phyloP scores from a whole-genome alignment of 2,113 vertebrate genomes.

The Urocynchramus pylzowi region DNA sequence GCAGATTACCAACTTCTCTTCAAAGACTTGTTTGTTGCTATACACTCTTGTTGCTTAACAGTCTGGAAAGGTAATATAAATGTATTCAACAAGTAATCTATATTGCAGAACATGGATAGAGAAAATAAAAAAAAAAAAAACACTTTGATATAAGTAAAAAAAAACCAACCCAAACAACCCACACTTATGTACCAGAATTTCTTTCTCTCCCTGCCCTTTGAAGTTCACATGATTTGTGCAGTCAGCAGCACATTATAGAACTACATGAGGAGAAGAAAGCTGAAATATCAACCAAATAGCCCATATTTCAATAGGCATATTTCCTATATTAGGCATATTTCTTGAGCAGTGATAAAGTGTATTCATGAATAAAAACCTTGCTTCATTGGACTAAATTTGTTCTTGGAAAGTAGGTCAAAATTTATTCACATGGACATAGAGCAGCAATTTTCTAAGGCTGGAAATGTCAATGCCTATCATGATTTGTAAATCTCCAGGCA shows the following conservation, averaged over 20 bases:
- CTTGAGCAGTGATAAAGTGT: conserved; percentile 37
- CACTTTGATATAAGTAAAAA: neutral
- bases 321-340: neutral
- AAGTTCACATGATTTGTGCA: neutral
- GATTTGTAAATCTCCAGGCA: conserved; percentile 55
- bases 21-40: neutral
- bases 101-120: neutral
- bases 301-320: neutral
- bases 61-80: neutral
- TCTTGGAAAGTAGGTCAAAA: conserved; percentile 59
- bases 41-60: neutral
- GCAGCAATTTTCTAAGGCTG: conserved; percentile 55
- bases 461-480: conserved; percentile 57
- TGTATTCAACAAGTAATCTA: neutral
- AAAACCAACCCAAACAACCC: neutral
- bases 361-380: conserved; percentile 49
- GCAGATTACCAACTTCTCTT: neutral
- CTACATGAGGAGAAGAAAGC: conserved; percentile 36
- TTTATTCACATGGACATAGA: conserved; percentile 54
- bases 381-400: conserved; percentile 53
- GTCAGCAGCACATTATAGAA: neutral
- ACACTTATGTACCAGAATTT: neutral
- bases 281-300: conserved; percentile 29
- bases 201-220: rapidly evolving
- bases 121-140: neutral